Percentiles rank a stretch among this genome's conserved stretches.
Conservation (phyloP, 1,140 invertebrate species). For the Lutraria rhynchaena region DNA sequence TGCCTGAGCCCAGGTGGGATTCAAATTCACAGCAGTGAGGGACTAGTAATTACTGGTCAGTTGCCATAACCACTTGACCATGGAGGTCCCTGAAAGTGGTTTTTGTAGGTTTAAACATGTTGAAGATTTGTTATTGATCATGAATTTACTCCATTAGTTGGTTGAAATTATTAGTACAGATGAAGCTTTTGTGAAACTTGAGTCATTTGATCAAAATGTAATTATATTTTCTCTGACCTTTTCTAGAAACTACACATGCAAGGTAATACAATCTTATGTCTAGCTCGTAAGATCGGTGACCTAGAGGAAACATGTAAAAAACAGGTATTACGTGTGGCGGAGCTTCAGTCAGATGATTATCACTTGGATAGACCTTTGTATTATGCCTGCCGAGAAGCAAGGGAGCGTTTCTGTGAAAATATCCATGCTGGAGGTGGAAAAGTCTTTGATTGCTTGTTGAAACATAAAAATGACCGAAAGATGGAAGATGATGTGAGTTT, state of each 20-base stretch:
- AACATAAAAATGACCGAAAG: conserved; percentile 90
- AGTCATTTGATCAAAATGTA: too few relatives aligned
- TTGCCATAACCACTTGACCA: too few relatives aligned
- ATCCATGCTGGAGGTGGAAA: conserved; percentile 86
- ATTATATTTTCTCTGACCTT: too few relatives aligned
- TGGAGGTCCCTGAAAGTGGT: too few relatives aligned
- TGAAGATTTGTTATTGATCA: too few relatives aligned
- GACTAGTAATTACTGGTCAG: too few relatives aligned
- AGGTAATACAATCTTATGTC: conserved; percentile 92
- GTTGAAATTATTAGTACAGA: too few relatives aligned
- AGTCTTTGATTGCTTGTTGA: conserved; percentile 94
- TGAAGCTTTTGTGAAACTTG: too few relatives aligned
- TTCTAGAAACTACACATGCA: conserved; percentile 86
- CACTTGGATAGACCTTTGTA: conserved; percentile 95
- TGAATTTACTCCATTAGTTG: too few relatives aligned
- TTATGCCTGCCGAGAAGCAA: conserved; percentile 93
- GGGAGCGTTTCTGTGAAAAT: conserved; percentile 85
- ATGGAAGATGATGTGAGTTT: conserved; percentile 81
- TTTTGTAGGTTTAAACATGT: too few relatives aligned
- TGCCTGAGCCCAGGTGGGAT: too few relatives aligned
- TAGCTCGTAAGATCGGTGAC: conserved; percentile 86
- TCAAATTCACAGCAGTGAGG: too few relatives aligned
- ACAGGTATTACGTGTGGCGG: conserved; percentile 92
- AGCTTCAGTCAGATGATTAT: conserved; percentile 95
- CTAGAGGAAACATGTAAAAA: conserved; percentile 85